Percentiles rank a stretch among this genome's conserved stretches.
Conservation (phyloP, 2,113 vertebrate species). For the Coturnix japonica region DNA sequence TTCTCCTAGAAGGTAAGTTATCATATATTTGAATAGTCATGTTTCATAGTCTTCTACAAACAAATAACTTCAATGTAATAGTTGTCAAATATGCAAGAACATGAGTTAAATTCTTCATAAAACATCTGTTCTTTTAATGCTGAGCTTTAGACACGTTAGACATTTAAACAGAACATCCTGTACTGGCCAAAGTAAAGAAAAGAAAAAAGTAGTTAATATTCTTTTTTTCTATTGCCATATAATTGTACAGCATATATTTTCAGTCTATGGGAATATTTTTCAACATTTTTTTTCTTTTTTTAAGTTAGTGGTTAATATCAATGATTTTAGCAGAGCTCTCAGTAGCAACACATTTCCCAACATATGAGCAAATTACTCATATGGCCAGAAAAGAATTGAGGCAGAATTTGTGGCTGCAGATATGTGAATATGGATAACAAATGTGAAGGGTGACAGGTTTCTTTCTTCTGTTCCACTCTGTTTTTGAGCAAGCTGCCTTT, state of each 20-base stretch:
- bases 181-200: slow-evolving; percentile 56
- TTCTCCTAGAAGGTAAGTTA: not conserved
- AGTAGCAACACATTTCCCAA: not conserved
- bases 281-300: not conserved
- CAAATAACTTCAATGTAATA: slow-evolving; percentile 37
- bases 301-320: not conserved
- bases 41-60: slow-evolving; percentile 20
- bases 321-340: slow-evolving; percentile 12
- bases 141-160: slow-evolving; percentile 6
- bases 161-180: slow-evolving; percentile 18
- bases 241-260: slow-evolving; percentile 26
- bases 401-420: slow-evolving; percentile 7
- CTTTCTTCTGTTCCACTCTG: not conserved
- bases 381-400: not conserved
- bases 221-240: slow-evolving; percentile 41
- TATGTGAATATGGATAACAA: not conserved
- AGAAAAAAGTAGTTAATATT: slow-evolving; percentile 34
- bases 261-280: slow-evolving; percentile 31
- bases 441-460: not conserved
- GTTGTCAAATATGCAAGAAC: slow-evolving; percentile 35
- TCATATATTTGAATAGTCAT: slow-evolving; percentile 42
- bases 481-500: not conserved
- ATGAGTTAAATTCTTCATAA: slow-evolving; percentile 28
- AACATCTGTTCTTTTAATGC: slow-evolving; percentile 49
- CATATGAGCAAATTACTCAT: slow-evolving; percentile 1